Evolutionary conservation across 1,140 invertebrate species (phyloP), one percentile per base, ranked within the genome.

Genomic region (Cotesia vestalis): DNA sequence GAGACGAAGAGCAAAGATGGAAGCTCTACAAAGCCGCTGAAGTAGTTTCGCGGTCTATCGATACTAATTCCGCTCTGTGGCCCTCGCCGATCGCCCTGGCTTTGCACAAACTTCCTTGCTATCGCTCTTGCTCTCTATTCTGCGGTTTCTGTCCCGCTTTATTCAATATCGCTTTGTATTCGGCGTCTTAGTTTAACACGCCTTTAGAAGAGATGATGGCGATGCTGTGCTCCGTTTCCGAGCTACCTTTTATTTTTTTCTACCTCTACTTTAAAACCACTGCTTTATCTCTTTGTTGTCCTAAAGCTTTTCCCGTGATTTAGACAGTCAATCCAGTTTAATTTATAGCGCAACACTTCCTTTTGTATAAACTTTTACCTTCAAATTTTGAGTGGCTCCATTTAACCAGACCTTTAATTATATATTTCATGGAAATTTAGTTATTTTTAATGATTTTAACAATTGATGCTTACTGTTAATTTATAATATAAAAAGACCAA

Each of bases 31-130:
- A 75, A 75, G 71, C 74, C 68, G 74, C 71, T 46, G 17, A 66
- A 73, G 74, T 70, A 73, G 72, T 72, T 69, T 70, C 68, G 66
- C 63, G 67, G 74, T 71, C 74, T 75, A 75, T 75, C 74, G 74
- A 75, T 75, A 73, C 74, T 75, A 75, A 75, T 75, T 75, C 74
- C 71, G 61, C 60, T 73, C 38, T 66, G 53, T 52, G 62, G 61
- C 52, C 61, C 66, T 53, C 17, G 34, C 20, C 17, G 52, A 67
- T 67, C 66, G 66, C 38, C 51, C 52, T 66, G 70, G 62, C 64
- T 67, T 67, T 72, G 71, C 57, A 46, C 40, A 72, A 72, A 72
- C 64, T 72, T 72, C 64, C 64, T 60, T 36, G 55, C 53, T 60
- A 72, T 66, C 70, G 52, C 35, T 51, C 20, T 51, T 53, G 51